Evolutionary conservation across 1,140 invertebrate genomes (phyloP), one percentile per base, ranked within the genome.

Genomic region (Physella acuta): DNA sequence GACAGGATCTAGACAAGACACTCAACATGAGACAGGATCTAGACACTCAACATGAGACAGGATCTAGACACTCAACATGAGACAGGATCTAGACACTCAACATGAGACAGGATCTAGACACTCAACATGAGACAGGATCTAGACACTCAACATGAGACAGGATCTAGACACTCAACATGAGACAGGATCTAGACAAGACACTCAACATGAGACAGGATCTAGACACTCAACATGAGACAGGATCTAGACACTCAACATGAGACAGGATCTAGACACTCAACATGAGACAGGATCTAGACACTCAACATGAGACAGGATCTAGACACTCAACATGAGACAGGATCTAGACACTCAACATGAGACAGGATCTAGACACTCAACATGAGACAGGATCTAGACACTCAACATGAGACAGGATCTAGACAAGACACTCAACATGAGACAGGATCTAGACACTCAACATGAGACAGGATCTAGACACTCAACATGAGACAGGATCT

Each of bases 21-120:
- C n/a, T n/a, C n/a, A n/a, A n/a, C n/a, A n/a, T 85, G 84, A 34
- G 76, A 75, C 31, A 85, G 61, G 37, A 85, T 73, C 84, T 85
- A 66, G 28, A 36, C 66, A 52, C n/a, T n/a, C n/a, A n/a, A 59
- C 33, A 60, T 85, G 84, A 34, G 76, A 75, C 31, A 85, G 61
- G 37, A 85, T 73, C 84, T 85, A 66, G 28, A 36, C 66, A 52
- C n/a, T n/a, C n/a, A n/a, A 59, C 33, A 60, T 85, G 84, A 34
- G 76, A 75, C 31, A 85, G 61, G 37, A 85, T 73, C 84, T 85
- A 66, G 28, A 36, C 66, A 52, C n/a, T n/a, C n/a, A n/a, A 59
- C 33, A 60, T 85, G 84, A 34, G 76, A 75, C 31, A 85, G 61
- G 37, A 85, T 73, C 84, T 85, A 66, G 28, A 36, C 66, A 52